Conservation (phyloP, 2,888 invertebrate species). For the Bellardia bayeri region DNA sequence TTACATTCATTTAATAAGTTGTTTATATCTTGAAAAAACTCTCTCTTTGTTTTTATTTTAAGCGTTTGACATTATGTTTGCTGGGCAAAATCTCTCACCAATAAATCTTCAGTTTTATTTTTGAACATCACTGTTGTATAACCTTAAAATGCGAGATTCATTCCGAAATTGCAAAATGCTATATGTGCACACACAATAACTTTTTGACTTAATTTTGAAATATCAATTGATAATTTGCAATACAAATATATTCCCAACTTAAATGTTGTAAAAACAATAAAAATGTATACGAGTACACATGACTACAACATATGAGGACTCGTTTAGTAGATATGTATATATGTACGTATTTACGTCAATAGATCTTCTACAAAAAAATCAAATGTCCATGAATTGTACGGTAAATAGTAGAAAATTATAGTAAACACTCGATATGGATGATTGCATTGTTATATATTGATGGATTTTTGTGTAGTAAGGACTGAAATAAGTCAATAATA, state of each 20-base stretch:
- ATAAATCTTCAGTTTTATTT: no score
- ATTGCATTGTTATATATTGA: not conserved
- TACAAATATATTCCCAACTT: slow-evolving; percentile 34
- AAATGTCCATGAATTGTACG: slow-evolving; percentile 25
- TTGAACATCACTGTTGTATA: no score
- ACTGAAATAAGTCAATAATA: not conserved
- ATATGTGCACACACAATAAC: not conserved
- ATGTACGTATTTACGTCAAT: not conserved
- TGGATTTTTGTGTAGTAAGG: not conserved
- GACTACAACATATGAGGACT: slow-evolving; percentile 17
- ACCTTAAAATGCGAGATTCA: no score
- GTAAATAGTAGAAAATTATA: slow-evolving; percentile 38
- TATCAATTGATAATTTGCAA: slow-evolving; percentile 30
- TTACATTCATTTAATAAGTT: no score
- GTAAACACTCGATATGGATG: slow-evolving; percentile 8
- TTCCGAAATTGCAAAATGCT: no score
- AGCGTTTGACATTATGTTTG: no score
- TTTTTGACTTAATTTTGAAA: slow-evolving; percentile 33
- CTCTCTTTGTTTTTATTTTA: no score
- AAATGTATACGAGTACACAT: slow-evolving; percentile 2
- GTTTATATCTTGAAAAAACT: no score
- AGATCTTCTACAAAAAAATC: not conserved
- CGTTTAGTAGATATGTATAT: not conserved
- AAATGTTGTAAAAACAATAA: slow-evolving; percentile 42
- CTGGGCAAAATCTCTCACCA: no score